A percentile compares a stretch with the other conserved stretches of the same genome.
These are phyloP conservation scores for Eurytoma californica DNA, from an alignment of 2,888 invertebrate genomes.

Conservation along the genomic window DNA sequence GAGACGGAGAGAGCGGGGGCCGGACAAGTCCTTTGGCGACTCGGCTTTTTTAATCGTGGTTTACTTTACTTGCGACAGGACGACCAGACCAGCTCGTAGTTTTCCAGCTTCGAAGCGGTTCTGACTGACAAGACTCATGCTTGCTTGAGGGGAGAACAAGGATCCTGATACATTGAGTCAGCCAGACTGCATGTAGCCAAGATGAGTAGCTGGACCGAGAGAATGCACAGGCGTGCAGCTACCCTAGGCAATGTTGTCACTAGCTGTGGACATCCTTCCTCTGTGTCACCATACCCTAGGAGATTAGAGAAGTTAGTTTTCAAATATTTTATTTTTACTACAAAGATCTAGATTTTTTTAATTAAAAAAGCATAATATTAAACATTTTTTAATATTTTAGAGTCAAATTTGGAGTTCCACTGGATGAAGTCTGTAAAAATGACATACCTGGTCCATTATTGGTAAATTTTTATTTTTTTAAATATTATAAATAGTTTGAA, in stretches of 20 bases:
- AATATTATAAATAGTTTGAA: background rate
- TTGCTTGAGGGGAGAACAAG: background rate
- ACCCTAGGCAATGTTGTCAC: slow-evolving; percentile 93
- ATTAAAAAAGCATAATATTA: background rate
- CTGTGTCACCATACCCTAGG: slow-evolving; percentile 85
- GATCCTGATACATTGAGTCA: background rate
- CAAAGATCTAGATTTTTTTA: background rate
- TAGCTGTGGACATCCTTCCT: slow-evolving; percentile 90
- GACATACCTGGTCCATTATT: slow-evolving; percentile 95
- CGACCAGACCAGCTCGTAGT: slow-evolving; percentile 29
- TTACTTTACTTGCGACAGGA: slow-evolving; percentile 50
- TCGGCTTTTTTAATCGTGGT: slow-evolving; percentile 12
- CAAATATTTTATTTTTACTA: background rate
- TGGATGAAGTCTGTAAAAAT: slow-evolving; percentile 95
- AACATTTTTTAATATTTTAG: slow-evolving; percentile 69
- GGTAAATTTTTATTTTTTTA: slow-evolving; percentile 75
- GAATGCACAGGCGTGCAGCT: slow-evolving; percentile 93
- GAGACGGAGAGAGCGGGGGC: too few relatives aligned
- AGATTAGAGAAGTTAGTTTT: slow-evolving; percentile 83
- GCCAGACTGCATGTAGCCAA: background rate
- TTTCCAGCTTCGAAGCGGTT: background rate
- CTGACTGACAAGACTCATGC: background rate
- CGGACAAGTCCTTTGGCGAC: too few relatives aligned
- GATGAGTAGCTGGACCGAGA: slow-evolving; percentile 94
- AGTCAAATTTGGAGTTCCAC: slow-evolving; percentile 94